Percentiles rank a stretch among this genome's conserved stretches.
Conservation (phyloP, 2,113 vertebrate species). For the Stictonetta naevosa region DNA sequence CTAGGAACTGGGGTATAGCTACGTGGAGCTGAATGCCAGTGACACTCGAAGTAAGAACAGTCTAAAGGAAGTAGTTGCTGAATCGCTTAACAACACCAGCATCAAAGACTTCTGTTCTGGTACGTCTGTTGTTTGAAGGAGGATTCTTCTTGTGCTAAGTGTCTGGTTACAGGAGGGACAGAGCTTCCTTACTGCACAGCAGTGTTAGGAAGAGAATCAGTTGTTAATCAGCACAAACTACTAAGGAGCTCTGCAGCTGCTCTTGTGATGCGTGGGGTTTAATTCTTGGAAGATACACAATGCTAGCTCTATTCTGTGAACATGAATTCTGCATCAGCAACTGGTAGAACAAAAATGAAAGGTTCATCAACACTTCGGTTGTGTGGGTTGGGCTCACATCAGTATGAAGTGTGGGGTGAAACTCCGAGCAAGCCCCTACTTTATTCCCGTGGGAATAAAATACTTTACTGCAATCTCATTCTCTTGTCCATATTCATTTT, state of each 20-base stretch:
- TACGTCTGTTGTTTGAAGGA: constrained; percentile 54
- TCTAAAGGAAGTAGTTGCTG: constrained; percentile 89
- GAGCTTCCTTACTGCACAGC: neutral
- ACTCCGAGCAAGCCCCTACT: neutral
- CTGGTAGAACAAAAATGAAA: neutral
- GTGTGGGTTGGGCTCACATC: neutral
- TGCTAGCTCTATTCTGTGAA: neutral
- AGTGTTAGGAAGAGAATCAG: neutral
- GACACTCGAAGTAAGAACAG: constrained; percentile 94
- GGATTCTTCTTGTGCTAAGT: neutral
- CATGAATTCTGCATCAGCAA: neutral
- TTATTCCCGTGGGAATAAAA: neutral
- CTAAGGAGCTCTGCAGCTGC: neutral
- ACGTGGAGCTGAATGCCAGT: constrained; percentile 96
- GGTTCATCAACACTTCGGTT: neutral
- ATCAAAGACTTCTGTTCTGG: constrained; percentile 92
- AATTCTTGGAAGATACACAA: neutral
- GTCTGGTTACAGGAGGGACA: neutral
- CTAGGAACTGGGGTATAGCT: constrained; percentile 93
- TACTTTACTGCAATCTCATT: neutral
- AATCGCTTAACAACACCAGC: constrained; percentile 95
- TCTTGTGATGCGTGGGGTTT: neutral
- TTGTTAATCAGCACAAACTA: neutral
- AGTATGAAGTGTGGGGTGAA: neutral
- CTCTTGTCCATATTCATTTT: constrained; percentile 42